phyloP scores from a whole-genome alignment of 2,888 invertebrate genomes.

The Hyppa rectilinea region DNA sequence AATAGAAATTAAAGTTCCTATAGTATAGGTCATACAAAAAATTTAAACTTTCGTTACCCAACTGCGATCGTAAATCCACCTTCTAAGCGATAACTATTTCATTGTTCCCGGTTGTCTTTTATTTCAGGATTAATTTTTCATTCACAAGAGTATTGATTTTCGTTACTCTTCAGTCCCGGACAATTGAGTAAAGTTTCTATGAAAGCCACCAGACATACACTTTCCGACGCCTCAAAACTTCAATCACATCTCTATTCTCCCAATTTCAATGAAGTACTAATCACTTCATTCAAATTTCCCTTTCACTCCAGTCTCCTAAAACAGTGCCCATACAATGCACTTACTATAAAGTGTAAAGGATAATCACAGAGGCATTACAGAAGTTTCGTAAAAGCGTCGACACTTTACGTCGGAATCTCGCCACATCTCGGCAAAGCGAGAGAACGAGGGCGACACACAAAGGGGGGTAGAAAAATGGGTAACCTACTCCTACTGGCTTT shows the following conservation, averaged over 20 bases:
- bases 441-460: slow-evolving; percentile 71
- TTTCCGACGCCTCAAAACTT: background rate
- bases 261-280: slow-evolving; percentile 1
- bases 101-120: no score
- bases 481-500: slow-evolving; percentile 66
- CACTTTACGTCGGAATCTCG: slow-evolving; percentile 65
- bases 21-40: background rate
- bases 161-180: background rate
- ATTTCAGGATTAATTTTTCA: no score
- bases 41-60: no score
- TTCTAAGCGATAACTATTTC: no score
- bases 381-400: slow-evolving; percentile 61
- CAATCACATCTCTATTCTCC: background rate
- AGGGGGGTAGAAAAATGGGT: slow-evolving; percentile 71
- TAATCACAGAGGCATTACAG: slow-evolving; percentile 61
- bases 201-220: background rate
- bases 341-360: slow-evolving; percentile 49
- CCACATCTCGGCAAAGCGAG: slow-evolving; percentile 68
- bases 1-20: no score
- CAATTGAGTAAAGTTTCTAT: background rate
- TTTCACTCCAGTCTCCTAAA: slow-evolving; percentile 11
- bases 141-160: no score
- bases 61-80: no score
- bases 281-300: background rate
- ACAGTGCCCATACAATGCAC: slow-evolving; percentile 16